A percentile compares a stretch with the other conserved stretches of the same genome.
Conservation (phyloP, 2,113 vertebrate genomes). For the Cochlearius cochlearius region DNA sequence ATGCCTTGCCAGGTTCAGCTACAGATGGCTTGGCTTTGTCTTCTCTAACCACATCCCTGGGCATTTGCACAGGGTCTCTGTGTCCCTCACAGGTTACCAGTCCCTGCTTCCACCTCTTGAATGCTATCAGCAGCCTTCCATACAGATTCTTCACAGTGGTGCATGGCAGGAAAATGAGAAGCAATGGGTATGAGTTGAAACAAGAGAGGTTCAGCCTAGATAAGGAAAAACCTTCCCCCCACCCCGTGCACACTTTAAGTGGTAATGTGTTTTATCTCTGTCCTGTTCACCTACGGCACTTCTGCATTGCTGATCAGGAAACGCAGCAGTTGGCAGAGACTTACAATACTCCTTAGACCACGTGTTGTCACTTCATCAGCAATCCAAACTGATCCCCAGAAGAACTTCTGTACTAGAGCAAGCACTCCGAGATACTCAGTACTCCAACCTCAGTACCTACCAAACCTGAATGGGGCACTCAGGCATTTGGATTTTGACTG, state of each 20-base stretch:
- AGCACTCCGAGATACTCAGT: not conserved
- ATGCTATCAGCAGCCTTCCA: not conserved
- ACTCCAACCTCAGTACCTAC: not conserved
- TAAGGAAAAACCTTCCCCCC: not conserved
- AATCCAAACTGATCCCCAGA: not conserved
- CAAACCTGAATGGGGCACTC: not conserved
- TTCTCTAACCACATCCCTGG: not conserved
- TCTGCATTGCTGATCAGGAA: not conserved
- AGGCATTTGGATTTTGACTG: not conserved
- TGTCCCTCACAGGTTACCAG: not conserved
- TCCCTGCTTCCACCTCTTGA: not conserved
- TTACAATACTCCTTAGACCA: accelerated
- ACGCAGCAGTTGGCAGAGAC: not conserved
- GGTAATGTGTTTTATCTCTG: not conserved
- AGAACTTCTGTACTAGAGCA: not conserved
- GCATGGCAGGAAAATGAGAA: accelerated
- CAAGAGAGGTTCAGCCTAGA: not conserved
- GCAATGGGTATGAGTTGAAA: not conserved
- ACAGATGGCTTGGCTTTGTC: not conserved
- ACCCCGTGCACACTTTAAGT: accelerated
- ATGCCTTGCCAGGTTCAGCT: not conserved
- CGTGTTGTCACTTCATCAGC: not conserved
- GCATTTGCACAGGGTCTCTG: not conserved
- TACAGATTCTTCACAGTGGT: not conserved
- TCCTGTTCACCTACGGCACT: accelerated